Percentiles rank a stretch among this genome's conserved stretches.
Conservation (phyloP, 2,797 vertebrate genomes). For the Sebastes goodei region DNA sequence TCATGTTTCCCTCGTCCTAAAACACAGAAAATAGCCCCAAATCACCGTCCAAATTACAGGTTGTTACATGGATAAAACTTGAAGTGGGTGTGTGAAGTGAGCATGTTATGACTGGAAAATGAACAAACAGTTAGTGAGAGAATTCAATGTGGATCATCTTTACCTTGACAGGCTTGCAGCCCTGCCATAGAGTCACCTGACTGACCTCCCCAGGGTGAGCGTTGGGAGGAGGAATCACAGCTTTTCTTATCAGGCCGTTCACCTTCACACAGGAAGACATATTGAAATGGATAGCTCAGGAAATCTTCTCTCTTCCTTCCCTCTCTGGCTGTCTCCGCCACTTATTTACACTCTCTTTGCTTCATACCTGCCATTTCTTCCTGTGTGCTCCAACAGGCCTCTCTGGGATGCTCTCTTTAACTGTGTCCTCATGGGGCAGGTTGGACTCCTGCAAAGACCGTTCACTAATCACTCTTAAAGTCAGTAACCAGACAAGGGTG, state of each 20-base stretch:
- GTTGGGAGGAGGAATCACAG: constrained; percentile 44
- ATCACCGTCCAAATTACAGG: neutral
- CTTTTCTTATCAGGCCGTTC: constrained; percentile 37
- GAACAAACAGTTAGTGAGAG: neutral
- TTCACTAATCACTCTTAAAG: neutral
- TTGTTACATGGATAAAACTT: neutral
- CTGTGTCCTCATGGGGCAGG: constrained; percentile 23
- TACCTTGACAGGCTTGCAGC: constrained; percentile 59
- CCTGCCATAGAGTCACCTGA: constrained; percentile 61
- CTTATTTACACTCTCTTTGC: neutral
- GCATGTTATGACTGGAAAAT: no score
- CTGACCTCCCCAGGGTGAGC: constrained; percentile 38
- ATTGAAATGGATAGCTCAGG: neutral
- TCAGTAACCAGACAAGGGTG: neutral
- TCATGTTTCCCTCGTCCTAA: constrained; percentile 50
- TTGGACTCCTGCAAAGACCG: constrained; percentile 56
- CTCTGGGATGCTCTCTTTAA: constrained; percentile 41
- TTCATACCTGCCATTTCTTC: constrained; percentile 69
- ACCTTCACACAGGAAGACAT: constrained; percentile 33
- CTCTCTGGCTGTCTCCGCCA: neutral
- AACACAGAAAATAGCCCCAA: constrained; percentile 19
- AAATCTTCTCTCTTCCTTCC: neutral
- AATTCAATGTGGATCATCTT: neutral
- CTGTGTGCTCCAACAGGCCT: constrained; percentile 37
- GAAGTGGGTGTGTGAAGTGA: neutral